Evolutionary conservation across 2,888 invertebrate genomes (phyloP).

Genomic region (Tribolium freemani): DNA sequence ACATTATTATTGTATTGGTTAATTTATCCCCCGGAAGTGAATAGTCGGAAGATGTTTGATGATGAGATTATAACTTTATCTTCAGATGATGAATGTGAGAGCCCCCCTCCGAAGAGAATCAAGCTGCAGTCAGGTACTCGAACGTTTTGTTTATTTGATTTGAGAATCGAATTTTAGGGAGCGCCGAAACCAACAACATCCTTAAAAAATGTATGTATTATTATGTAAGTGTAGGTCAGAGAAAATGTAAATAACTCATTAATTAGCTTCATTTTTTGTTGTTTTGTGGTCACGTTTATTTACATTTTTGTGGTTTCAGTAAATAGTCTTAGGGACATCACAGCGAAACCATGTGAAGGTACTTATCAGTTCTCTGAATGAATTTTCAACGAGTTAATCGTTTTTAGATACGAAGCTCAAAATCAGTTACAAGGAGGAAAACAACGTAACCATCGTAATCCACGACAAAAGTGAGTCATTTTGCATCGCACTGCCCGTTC

Average conservation of each 20-base stretch:
- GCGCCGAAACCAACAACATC: neutral
- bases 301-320: neutral
- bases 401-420: neutral
- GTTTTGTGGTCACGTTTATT: neutral
- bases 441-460: neutral
- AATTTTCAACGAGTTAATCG: neutral
- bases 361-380: neutral
- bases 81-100: conserved; percentile 36
- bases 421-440: neutral
- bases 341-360: neutral
- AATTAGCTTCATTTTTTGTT: neutral
- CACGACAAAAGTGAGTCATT: neutral
- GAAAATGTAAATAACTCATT: too few species aligned
- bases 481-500: too few species aligned
- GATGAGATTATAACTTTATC: conserved; percentile 17
- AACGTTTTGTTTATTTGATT: neutral
- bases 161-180: neutral
- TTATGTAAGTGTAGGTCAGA: neutral
- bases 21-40: neutral
- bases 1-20: neutral
- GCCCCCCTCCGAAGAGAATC: conserved; percentile 9
- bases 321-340: neutral
- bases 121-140: neutral
- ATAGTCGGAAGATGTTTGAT: conserved; percentile 14
- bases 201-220: neutral